Evolutionary conservation across 2,888 invertebrate genomes (phyloP).

Genomic region (Eupithecia abbreviata): DNA sequence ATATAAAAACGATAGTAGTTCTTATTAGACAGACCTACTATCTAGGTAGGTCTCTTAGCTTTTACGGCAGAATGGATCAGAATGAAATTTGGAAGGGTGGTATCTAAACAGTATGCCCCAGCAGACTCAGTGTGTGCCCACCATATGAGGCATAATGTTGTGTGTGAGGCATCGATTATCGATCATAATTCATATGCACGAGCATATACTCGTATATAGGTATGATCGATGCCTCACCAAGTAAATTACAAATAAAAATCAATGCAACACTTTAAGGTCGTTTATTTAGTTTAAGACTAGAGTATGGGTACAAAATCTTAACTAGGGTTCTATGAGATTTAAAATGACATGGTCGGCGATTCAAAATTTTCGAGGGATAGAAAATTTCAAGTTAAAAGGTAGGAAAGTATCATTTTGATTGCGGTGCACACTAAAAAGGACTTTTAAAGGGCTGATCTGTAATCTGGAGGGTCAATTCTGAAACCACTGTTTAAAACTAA

Average conservation of each 20-base stretch:
- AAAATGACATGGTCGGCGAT: neutral
- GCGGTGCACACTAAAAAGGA: neutral
- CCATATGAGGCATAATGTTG: no score
- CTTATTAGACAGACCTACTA: no score
- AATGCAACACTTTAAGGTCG: neutral
- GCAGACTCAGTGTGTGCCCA: neutral
- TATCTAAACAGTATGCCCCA: no score
- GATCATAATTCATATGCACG: no score
- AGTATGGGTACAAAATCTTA: slow-evolving; percentile 5
- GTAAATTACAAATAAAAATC: neutral
- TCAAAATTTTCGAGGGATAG: neutral
- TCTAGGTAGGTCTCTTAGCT: no score
- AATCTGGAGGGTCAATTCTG: neutral
- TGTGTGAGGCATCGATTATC: no score
- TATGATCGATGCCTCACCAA: neutral
- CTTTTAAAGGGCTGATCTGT: neutral
- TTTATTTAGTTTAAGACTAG: slow-evolving; percentile 17
- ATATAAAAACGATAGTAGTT: no score
- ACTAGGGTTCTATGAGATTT: neutral
- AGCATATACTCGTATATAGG: no score
- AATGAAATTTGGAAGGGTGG: no score
- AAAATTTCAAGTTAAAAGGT: neutral
- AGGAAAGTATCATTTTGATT: neutral
- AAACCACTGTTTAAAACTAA: slow-evolving; percentile 3
- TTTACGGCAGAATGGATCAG: no score